Evolutionary conservation across 2,888 invertebrate species (phyloP).

Genomic region (Brachyptera putata): DNA sequence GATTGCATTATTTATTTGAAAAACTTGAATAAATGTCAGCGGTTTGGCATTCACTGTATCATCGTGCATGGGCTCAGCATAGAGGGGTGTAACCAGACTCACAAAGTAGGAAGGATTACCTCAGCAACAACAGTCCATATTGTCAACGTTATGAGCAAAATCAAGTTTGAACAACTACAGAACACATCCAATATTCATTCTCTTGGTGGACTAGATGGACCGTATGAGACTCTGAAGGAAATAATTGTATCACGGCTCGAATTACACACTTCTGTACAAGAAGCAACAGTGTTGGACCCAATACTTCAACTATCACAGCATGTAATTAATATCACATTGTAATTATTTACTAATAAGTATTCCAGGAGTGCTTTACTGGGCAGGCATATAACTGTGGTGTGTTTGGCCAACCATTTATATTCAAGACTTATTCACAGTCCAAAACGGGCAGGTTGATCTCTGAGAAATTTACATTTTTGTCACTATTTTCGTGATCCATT

Average conservation of each 20-base stretch:
- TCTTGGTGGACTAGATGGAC: conserved; percentile 33
- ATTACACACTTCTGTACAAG: conserved; percentile 7
- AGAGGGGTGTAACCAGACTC: too few relatives aligned
- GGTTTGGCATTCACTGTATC: conserved; percentile 36
- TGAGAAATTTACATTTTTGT: too few relatives aligned
- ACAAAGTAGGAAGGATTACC: conserved; percentile 34
- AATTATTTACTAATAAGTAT: too few relatives aligned
- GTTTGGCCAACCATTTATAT: too few relatives aligned
- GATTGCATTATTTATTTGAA: conserved; percentile 35
- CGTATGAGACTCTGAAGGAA: conserved; percentile 35
- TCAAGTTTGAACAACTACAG: conserved; percentile 37
- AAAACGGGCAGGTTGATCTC: too few relatives aligned
- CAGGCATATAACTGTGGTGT: too few relatives aligned
- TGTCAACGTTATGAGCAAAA: conserved; percentile 32
- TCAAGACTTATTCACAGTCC: too few relatives aligned
- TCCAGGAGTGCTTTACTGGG: too few relatives aligned
- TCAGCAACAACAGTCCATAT: conserved; percentile 36
- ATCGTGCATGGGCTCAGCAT: conserved; percentile 33
- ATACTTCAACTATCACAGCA: conserved; percentile 21
- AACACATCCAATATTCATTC: not conserved
- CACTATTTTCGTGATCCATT: too few relatives aligned
- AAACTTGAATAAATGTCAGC: conserved; percentile 31
- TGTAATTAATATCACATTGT: too few relatives aligned
- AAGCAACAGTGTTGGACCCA: not conserved
- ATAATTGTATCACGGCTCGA: conserved; percentile 27